Base-by-base conservation (phyloP, 2,888 invertebrate genomes). In the Aleiodes alternator region DNA sequence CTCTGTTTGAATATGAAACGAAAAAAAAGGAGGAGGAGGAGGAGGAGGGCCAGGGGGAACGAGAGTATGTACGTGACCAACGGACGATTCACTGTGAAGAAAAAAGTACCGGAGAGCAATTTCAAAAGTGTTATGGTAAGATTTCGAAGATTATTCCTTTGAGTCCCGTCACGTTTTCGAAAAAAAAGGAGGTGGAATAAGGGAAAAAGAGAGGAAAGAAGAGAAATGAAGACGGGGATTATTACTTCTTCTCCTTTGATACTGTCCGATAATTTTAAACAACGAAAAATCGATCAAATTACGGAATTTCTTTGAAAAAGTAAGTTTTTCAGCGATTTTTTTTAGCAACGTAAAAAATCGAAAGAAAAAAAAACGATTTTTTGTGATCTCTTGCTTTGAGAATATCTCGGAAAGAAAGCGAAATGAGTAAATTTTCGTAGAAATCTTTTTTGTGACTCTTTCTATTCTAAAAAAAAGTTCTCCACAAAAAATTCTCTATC, bases 1-100 rank as follows among this genome's bases (percentile, higher is more conserved):
- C 43, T 11, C 43, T 43, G 43, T 43, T 43, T 43, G 43, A 43
- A 43, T 43, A 43, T 43, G 43, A 43, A 43, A 11, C 43, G 11
- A 43, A 43, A 43, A 6, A 43, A 8, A 43, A 43, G 43, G 9
- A 43, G 43, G 0, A 8, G 43, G 43, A 9, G 43, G 11, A 79
- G 73, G 78, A 69, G 72, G 23, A 48, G 53, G 23, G 23, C 23
- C 23, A 23, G 23, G 55, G 38, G 50, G 61, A 66, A 76, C 66
- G 71, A 72, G 72, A 68, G 72, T 75, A 51, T 29, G 9, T 51
- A 48, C 48, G 34, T 53, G 61, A 55, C 23, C 12, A 61, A 43
- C 34, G 43, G 14, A 14, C 14, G 14, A 14, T 61, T 43, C 23
- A 16, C 8, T 23, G 16, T 34, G 34, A 34, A 48, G 4, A 48